These are phyloP conservation scores for Lithophane socia DNA, from an alignment of 2,888 invertebrate genomes.

Conservation along the genomic window DNA sequence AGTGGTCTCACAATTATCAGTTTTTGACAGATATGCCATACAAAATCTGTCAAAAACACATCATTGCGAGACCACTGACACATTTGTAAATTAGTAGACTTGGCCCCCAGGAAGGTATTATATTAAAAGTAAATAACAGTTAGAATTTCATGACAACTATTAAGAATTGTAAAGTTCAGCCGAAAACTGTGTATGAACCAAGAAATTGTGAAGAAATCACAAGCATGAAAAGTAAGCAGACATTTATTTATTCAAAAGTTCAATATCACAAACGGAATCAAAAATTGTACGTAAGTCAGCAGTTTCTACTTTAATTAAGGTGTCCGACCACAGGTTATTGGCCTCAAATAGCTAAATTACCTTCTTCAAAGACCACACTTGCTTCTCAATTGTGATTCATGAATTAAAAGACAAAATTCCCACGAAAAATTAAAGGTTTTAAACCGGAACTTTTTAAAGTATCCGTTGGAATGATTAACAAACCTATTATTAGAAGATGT, in stretches of 20 bases:
- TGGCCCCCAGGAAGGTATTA: neutral
- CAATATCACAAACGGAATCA: neutral
- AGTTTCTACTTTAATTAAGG: conserved; percentile 8
- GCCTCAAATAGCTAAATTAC: conserved; percentile 31
- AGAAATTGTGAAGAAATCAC: neutral
- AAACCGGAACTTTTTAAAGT: conserved; percentile 29
- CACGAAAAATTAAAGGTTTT: conserved; percentile 39
- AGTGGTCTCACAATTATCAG: too few species aligned
- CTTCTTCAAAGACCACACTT: conserved; percentile 33
- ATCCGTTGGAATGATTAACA: conserved; percentile 23
- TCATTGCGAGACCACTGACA: too few species aligned
- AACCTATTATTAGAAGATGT: conserved; percentile 34
- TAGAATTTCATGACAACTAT: neutral
- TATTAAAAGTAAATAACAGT: neutral
- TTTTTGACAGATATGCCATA: too few species aligned
- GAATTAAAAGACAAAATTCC: conserved; percentile 45
- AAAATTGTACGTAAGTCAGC: neutral
- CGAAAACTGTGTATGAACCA: neutral
- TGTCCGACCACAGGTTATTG: conserved; percentile 34
- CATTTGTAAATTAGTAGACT: neutral
- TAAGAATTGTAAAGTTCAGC: neutral
- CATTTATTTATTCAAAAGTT: conserved; percentile 27
- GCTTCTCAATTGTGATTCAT: conserved; percentile 13
- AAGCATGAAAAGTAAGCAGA: neutral
- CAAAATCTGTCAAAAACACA: too few species aligned